A percentile compares a stretch with the other conserved stretches of the same genome.
These are phyloP conservation scores for Vanessa tameamea DNA, from an alignment of 1,140 invertebrate genomes.

Conservation along the genomic window DNA sequence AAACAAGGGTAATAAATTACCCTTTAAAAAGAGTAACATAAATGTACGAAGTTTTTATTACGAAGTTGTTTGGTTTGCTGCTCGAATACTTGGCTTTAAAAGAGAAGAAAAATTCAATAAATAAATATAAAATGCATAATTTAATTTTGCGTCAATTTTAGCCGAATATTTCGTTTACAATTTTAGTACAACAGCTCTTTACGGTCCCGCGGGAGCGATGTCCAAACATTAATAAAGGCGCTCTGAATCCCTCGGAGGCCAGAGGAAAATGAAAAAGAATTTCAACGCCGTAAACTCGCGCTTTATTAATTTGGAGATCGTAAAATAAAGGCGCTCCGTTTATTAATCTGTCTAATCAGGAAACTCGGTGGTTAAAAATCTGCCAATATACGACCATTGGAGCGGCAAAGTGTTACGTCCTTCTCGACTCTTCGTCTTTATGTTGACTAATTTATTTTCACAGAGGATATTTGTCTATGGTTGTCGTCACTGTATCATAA, in stretches of 20 bases:
- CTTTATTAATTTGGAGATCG: constrained; percentile 43
- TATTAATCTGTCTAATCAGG: constrained; percentile 46
- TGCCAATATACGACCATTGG: constrained; percentile 33
- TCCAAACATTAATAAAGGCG: constrained; percentile 34
- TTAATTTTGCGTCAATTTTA: neutral
- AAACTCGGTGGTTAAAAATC: constrained; percentile 32
- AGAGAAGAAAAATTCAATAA: neutral
- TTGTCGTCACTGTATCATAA: too few species aligned
- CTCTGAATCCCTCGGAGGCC: constrained; percentile 16
- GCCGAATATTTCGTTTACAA: constrained; percentile 15
- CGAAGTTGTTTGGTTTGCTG: neutral
- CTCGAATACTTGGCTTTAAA: neutral
- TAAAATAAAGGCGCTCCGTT: constrained; percentile 39
- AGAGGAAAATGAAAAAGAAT: constrained; percentile 30
- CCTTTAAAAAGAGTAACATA: neutral
- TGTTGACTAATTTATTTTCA: too few species aligned
- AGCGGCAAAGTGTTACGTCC: constrained; percentile 22
- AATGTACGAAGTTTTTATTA: neutral
- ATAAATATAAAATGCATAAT: constrained; percentile 12
- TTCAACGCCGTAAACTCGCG: constrained; percentile 25
- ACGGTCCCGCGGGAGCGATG: constrained; percentile 26
- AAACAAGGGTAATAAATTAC: constrained; percentile 5
- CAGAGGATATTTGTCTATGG: too few species aligned
- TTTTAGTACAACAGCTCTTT: constrained; percentile 20
- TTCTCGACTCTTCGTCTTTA: too few species aligned